A percentile compares a stretch with the other conserved stretches of the same genome.
These are phyloP conservation scores for Aelia acuminata DNA, from an alignment of 2,888 invertebrate genomes.

Conservation along the genomic window DNA sequence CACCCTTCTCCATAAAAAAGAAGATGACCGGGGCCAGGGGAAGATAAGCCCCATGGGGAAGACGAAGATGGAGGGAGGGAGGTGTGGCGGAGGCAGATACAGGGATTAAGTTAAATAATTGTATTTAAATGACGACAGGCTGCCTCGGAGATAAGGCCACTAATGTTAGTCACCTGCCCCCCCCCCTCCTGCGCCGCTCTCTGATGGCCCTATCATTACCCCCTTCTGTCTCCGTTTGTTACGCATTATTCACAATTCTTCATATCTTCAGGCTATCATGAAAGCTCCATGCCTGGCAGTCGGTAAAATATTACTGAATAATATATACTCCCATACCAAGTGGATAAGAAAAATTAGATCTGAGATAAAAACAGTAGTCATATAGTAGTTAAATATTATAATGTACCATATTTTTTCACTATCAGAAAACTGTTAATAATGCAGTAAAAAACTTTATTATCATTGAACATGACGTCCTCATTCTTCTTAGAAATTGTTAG, in stretches of 20 bases:
- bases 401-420: no score
- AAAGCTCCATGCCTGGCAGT: neutral
- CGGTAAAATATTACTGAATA: neutral
- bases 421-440: no score
- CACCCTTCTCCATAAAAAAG: neutral
- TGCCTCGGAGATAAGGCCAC: neutral
- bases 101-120: slow-evolving; percentile 35
- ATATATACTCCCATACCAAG: no score
- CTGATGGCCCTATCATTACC: neutral
- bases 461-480: no score
- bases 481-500: no score
- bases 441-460: no score
- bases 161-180: slow-evolving; percentile 16
- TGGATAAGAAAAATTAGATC: no score
- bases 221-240: neutral
- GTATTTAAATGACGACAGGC: slow-evolving; percentile 30
- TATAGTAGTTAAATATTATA: no score
- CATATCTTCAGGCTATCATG: neutral
- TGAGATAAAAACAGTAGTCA: no score
- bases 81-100: slow-evolving; percentile 4
- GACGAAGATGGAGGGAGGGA: neutral
- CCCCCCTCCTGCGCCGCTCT: neutral
- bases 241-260: neutral
- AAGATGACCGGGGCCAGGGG: neutral
- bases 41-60: neutral